A percentile compares a stretch with the other conserved stretches of the same genome.
Conservation (phyloP, 2,113 vertebrate species). For the Hypocryptadius cinnamomeus region DNA sequence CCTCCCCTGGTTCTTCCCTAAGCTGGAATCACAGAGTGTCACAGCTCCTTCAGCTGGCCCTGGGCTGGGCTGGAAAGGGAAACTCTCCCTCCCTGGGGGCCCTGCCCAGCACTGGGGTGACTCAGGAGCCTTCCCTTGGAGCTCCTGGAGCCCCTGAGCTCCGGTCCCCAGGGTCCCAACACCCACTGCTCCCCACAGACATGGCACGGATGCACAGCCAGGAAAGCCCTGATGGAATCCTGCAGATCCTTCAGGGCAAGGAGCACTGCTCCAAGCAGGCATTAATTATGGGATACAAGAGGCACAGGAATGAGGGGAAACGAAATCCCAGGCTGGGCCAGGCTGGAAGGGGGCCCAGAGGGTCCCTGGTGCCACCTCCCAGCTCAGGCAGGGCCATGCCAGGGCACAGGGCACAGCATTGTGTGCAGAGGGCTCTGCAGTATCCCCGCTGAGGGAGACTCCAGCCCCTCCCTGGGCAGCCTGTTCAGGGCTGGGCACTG, state of each 20-base stretch:
- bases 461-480: not conserved
- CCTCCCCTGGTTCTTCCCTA: not conserved
- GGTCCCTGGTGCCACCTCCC: not conserved
- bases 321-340: not conserved
- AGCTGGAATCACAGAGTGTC: not conserved
- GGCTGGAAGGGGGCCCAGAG: not conserved
- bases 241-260: not conserved
- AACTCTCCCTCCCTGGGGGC: not conserved
- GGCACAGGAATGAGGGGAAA: not conserved
- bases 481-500: not conserved
- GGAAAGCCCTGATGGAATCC: not conserved
- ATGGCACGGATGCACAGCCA: accelerated
- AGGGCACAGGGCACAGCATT: not conserved
- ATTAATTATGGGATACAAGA: not conserved
- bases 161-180: not conserved
- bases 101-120: not conserved
- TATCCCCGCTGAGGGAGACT: not conserved
- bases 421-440: not conserved
- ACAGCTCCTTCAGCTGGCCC: not conserved
- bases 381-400: not conserved
- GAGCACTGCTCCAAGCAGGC: not conserved
- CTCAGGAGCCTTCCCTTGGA: not conserved
- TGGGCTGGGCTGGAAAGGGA: not conserved
- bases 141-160: not conserved
- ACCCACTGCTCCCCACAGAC: accelerated